phyloP scores from a whole-genome alignment of 2,888 invertebrate species.

The Drosophila mimica region DNA sequence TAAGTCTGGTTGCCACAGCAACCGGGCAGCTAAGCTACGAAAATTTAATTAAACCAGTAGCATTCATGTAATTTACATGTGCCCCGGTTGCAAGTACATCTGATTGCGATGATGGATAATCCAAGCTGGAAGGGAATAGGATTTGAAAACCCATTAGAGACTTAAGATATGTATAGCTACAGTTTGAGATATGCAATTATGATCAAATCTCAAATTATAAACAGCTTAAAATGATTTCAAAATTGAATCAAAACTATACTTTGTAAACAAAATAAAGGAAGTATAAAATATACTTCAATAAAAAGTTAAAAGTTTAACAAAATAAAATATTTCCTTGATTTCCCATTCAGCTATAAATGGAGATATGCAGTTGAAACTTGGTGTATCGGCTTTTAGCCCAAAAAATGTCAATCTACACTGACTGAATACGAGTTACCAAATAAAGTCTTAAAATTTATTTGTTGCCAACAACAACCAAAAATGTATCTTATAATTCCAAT shows the following conservation, averaged over 20 bases:
- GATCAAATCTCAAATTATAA: background rate
- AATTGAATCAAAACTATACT: background rate
- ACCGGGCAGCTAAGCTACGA: background rate
- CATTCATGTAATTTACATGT: slow-evolving; percentile 5
- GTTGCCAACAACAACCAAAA: background rate
- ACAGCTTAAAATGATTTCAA: background rate
- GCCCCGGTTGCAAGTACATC: background rate
- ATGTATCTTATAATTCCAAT: background rate
- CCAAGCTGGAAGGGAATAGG: background rate
- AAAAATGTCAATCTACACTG: background rate
- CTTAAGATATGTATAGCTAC: background rate
- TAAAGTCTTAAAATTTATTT: background rate
- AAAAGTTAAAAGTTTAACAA: background rate
- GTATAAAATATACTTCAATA: background rate
- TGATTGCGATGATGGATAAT: slow-evolving; percentile 46
- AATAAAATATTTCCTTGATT: background rate
- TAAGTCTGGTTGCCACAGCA: background rate
- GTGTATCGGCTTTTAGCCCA: background rate
- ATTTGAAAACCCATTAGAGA: background rate
- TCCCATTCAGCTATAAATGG: background rate
- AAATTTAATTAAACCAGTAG: slow-evolving; percentile 40
- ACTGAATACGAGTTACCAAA: background rate
- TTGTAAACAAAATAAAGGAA: background rate
- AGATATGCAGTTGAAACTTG: background rate
- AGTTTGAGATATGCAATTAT: background rate